Evolutionary conservation across 2,888 invertebrate species (phyloP).

Genomic region (Dendrolimus houi): DNA sequence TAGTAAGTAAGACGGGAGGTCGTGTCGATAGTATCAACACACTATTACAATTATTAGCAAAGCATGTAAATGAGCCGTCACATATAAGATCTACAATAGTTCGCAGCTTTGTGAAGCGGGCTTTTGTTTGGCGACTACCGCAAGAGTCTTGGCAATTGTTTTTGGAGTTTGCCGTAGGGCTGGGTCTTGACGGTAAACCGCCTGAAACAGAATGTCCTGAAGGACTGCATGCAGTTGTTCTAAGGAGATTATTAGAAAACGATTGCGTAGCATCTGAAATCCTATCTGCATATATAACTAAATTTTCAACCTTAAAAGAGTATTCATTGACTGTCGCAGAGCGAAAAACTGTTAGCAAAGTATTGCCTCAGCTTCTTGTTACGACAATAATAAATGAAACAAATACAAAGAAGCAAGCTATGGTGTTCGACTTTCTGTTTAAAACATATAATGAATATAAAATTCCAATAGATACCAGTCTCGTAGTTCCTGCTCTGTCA

Average conservation of each 20-base stretch:
- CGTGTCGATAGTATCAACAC: slow-evolving; percentile 24
- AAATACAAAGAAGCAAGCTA: slow-evolving; percentile 6
- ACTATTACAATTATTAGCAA: slow-evolving; percentile 27
- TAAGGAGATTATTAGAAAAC: slow-evolving; percentile 29
- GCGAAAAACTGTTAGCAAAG: slow-evolving; percentile 16
- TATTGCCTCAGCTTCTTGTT: slow-evolving; percentile 21
- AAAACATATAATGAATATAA: slow-evolving; percentile 27
- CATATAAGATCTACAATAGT: slow-evolving; percentile 40
- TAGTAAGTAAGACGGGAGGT: slow-evolving; percentile 50
- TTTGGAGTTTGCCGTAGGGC: slow-evolving; percentile 31
- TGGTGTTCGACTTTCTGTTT: slow-evolving; percentile 17
- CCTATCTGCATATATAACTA: slow-evolving; percentile 23
- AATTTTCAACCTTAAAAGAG: slow-evolving; percentile 31
- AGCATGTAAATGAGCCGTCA: slow-evolving; percentile 37
- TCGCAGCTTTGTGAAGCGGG: slow-evolving; percentile 44
- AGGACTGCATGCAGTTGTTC: slow-evolving; percentile 42
- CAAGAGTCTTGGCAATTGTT: slow-evolving; percentile 30
- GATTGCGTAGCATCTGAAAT: slow-evolving; percentile 15
- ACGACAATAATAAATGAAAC: slow-evolving; percentile 11
- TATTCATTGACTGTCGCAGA: slow-evolving; percentile 32
- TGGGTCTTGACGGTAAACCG: slow-evolving; percentile 39
- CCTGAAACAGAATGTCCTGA: slow-evolving; percentile 35
- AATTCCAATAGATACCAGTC: slow-evolving; percentile 14
- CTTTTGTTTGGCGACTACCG: slow-evolving; percentile 36
- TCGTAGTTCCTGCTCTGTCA: slow-evolving; percentile 20